These are phyloP conservation scores for Sebastolobus alascanus DNA, from an alignment of 2,797 vertebrate genomes.

Conservation along the genomic window DNA sequence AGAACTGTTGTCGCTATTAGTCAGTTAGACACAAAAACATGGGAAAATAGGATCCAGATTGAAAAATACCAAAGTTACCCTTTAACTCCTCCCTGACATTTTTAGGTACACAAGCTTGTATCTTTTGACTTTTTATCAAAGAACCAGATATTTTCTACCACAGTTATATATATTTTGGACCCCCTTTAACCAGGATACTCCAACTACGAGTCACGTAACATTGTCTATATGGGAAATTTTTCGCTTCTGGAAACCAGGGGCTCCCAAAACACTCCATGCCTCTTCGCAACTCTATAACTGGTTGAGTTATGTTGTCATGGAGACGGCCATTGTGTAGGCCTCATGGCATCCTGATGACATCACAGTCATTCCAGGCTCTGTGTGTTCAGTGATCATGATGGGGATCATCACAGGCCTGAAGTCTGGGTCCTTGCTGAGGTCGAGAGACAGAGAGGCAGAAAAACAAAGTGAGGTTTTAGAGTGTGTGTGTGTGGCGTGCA, in stretches of 20 bases:
- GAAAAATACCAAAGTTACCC: no score
- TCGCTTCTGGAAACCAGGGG: not conserved
- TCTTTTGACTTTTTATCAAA: not conserved
- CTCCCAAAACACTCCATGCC: not conserved
- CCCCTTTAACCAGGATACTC: not conserved
- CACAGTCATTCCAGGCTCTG: constrained; percentile 50
- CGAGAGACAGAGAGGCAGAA: constrained; percentile 14
- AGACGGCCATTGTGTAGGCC: constrained; percentile 55
- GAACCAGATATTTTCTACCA: not conserved
- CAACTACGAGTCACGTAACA: not conserved
- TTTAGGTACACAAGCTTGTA: not conserved
- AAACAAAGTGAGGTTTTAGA: not conserved
- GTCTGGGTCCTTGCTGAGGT: constrained; percentile 30
- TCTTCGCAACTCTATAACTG: constrained; percentile 8
- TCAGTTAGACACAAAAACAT: no score
- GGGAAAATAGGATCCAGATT: no score
- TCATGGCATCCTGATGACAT: constrained; percentile 72
- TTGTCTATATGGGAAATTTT: not conserved
- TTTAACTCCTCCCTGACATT: no score
- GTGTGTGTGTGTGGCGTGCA: not conserved
- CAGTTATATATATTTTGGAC: not conserved
- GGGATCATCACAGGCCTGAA: constrained; percentile 42
- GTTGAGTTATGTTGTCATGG: constrained; percentile 58
- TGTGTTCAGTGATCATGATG: constrained; percentile 50
- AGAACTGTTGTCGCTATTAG: no score